These are phyloP conservation scores for Myiozetetes cayanensis DNA, from an alignment of 2,113 vertebrate species.

Conservation along the genomic window DNA sequence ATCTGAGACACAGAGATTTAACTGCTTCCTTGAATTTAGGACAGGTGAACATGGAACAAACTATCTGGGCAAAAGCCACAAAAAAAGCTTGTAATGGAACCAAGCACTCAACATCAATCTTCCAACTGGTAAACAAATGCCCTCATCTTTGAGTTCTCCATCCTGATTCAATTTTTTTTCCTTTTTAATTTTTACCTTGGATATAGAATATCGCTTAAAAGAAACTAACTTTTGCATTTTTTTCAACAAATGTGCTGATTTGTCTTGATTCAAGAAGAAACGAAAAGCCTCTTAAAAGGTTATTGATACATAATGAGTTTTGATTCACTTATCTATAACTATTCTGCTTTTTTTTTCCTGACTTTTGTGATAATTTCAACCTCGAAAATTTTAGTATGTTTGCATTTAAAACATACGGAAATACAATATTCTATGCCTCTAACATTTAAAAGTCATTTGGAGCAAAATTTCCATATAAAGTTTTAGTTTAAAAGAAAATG, in stretches of 20 bases:
- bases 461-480: neutral
- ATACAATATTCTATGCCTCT: neutral
- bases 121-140: neutral
- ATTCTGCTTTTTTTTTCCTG: neutral
- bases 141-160: neutral
- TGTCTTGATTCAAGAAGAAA: neutral
- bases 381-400: neutral
- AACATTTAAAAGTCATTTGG: neutral
- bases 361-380: neutral
- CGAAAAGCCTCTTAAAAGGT: neutral
- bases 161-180: neutral
- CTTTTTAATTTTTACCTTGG: neutral
- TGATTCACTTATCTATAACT: neutral
- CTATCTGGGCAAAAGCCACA: neutral
- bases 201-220: neutral
- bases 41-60: neutral
- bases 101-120: accelerated
- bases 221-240: neutral
- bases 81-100: neutral
- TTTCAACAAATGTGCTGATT: neutral
- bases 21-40: neutral
- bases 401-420: neutral
- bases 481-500: neutral
- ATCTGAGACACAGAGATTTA: neutral
- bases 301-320: neutral